These are phyloP conservation scores for Lordiphosa collinella DNA, from an alignment of 1,140 invertebrate species.

Conservation along the genomic window DNA sequence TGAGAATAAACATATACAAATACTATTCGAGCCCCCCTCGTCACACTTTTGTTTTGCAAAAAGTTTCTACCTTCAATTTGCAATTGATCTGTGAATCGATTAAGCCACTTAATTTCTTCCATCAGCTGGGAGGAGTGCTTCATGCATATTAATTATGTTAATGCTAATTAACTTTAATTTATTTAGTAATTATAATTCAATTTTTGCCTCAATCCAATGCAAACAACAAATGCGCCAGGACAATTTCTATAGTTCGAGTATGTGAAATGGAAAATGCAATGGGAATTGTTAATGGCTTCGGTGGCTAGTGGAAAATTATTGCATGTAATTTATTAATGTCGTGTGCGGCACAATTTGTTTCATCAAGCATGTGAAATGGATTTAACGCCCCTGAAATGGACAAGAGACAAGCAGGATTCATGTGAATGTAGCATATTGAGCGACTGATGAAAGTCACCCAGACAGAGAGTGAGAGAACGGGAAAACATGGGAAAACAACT, in stretches of 20 bases:
- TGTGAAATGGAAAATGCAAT: conserved; percentile 46
- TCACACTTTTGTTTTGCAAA: too few relatives aligned
- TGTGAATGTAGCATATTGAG: conserved; percentile 44
- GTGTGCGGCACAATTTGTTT: conserved; percentile 58
- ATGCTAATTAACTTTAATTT: conserved; percentile 45
- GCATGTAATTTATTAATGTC: conserved; percentile 67
- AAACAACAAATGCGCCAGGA: conserved; percentile 1
- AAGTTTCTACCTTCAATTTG: too few relatives aligned
- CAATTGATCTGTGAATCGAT: background rate
- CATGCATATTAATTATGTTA: conserved; percentile 23
- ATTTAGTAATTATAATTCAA: conserved; percentile 48
- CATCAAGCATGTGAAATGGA: conserved; percentile 59
- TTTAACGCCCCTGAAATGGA: conserved; percentile 29
- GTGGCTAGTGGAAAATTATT: conserved; percentile 41
- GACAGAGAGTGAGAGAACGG: conserved; percentile 2
- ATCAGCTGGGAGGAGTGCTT: background rate
- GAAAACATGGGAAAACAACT: conserved; percentile 30
- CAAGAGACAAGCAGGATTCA: background rate
- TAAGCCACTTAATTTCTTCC: conserved; percentile 16
- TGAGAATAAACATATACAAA: too few relatives aligned
- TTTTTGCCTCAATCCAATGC: conserved; percentile 21
- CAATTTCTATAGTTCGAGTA: conserved; percentile 13
- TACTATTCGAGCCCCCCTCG: too few relatives aligned
- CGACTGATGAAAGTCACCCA: conserved; percentile 44
- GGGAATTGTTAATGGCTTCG: conserved; percentile 40